Evolutionary conservation across 64 coral and sea anemone species (phyloP), one percentile per base, ranked within the genome.

Genomic region (Dendronephthya gigantea): DNA sequence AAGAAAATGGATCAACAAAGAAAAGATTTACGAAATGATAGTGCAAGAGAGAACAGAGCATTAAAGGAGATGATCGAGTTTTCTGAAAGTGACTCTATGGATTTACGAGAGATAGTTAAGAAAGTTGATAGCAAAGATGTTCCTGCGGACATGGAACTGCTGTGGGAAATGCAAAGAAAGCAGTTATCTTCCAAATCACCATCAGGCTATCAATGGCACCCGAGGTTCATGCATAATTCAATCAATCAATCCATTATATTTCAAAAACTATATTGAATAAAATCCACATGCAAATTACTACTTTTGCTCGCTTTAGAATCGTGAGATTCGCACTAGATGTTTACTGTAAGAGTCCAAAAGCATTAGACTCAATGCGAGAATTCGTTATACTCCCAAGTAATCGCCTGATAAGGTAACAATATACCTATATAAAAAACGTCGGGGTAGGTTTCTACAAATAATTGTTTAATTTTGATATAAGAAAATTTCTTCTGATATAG

Each of bases 321-420:
- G 82, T 89, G 35, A 28, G 88, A 36, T 68, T 89, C 43, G 49
- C 41, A 43, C 23, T 84, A 14, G 82, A 89, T 12, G 23, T 89
- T 8, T 89, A 89, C 55, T 83, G 81, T 43, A 89, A 89, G 55
- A 89, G 82, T 66, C 82, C 88, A 58, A 41, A 84, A 10, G 75
- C 56, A 30, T 49, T 84, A 19, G 81, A 83, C 29, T 33, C 79
- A 41, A 43, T 84, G 34, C 11, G 81, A 22, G 58, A 83, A 29
- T 83, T 89, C 51, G 22, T 89, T 14, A 41, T 82, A 28, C 83
- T 90, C 72, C 88, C 83, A 79, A 90, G 88, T 51, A 70, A 90
- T 55, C 49, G 81, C 2, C 52, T 75, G 25, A 83, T 84, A 34
- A 89, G 88, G 88, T 89, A 84, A 84, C 52, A 22, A 43, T 50